Conservation (phyloP, 2,888 invertebrate species). For the Apotomis betuletana region DNA sequence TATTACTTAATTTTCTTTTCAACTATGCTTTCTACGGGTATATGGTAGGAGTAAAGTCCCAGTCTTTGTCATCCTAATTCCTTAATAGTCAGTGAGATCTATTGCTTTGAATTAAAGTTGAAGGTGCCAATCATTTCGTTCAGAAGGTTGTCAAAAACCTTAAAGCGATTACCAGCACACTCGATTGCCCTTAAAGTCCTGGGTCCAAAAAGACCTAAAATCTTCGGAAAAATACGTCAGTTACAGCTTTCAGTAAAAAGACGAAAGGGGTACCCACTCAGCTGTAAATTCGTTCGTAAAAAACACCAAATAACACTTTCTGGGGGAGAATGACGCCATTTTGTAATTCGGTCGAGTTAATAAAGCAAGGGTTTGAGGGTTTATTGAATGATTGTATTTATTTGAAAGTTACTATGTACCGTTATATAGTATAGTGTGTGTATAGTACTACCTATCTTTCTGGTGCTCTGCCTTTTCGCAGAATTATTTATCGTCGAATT, state of each 20-base stretch:
- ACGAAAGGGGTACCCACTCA: slow-evolving; percentile 43
- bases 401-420: background rate
- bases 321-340: slow-evolving; percentile 25
- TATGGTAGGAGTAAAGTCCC: too few relatives aligned
- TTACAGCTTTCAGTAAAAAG: background rate
- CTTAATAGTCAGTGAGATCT: too few relatives aligned
- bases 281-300: slow-evolving; percentile 48
- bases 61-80: too few relatives aligned
- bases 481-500: too few relatives aligned
- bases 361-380: slow-evolving; percentile 2
- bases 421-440: too few relatives aligned
- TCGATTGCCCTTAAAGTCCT: background rate
- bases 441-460: too few relatives aligned
- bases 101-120: too few relatives aligned
- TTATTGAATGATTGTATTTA: slow-evolving; percentile 5
- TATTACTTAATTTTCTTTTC: too few relatives aligned
- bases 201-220: background rate
- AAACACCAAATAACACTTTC: slow-evolving; percentile 48
- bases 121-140: background rate
- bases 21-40: too few relatives aligned
- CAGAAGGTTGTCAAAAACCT: background rate
- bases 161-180: background rate
- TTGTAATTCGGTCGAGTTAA: slow-evolving; percentile 2
- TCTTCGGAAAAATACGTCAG: background rate
- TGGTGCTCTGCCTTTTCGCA: too few relatives aligned